Evolutionary conservation across 2,113 vertebrate species (phyloP).

Genomic region (Mohoua ochrocephala): DNA sequence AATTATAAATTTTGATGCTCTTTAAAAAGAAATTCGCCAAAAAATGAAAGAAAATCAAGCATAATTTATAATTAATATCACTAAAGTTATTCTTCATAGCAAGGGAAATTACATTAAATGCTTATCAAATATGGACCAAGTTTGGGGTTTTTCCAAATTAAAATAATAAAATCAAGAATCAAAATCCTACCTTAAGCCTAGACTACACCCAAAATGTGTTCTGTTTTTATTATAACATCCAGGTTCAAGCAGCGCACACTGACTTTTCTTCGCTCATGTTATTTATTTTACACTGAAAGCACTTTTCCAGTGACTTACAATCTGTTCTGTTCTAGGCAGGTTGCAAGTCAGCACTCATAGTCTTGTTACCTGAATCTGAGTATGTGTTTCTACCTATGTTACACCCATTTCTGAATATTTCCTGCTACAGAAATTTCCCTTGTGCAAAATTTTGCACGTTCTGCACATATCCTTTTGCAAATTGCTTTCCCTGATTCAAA

Average conservation of each 20-base stretch:
- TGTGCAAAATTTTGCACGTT: neutral
- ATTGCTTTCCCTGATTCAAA: neutral
- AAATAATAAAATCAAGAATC: neutral
- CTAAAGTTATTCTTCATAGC: neutral
- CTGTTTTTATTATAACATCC: neutral
- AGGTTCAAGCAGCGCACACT: neutral
- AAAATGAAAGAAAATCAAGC: neutral
- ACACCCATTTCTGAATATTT: neutral
- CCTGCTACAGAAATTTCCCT: neutral
- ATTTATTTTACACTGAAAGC: neutral
- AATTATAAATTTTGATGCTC: neutral
- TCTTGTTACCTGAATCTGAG: neutral
- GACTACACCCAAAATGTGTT: neutral
- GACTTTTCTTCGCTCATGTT: neutral
- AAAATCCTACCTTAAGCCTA: neutral
- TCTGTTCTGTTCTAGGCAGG: neutral
- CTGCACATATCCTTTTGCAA: neutral
- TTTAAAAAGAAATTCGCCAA: neutral
- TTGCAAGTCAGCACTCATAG: neutral
- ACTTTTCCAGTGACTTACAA: slow-evolving; percentile 14
- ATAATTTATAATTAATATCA: neutral
- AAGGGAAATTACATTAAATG: neutral
- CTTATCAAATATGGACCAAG: neutral
- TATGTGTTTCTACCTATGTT: neutral
- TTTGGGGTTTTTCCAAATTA: neutral